Conservation (phyloP, 1,140 invertebrate species). For the Cyclina sinensis region DNA sequence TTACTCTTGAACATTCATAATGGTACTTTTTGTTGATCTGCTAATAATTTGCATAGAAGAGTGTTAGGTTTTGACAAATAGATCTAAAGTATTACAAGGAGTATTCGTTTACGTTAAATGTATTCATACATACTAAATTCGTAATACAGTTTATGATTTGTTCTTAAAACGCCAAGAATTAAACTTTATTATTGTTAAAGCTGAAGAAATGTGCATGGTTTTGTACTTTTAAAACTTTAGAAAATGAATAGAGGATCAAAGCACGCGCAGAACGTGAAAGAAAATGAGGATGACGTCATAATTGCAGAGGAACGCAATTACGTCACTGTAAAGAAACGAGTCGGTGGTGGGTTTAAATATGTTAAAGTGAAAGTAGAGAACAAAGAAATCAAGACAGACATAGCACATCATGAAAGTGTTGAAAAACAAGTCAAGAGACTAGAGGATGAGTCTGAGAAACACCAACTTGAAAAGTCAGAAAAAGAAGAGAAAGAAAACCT, state of each 20-base stretch:
- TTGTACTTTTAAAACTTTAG: background rate
- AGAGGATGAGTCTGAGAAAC: background rate
- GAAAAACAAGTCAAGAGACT: background rate
- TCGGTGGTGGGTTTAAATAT: slow-evolving; percentile 51
- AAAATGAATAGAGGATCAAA: background rate
- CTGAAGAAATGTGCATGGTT: background rate
- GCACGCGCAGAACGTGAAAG: background rate
- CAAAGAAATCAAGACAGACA: background rate
- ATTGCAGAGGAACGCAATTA: background rate
- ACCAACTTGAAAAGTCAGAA: background rate
- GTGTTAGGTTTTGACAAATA: too few relatives aligned
- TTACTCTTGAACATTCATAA: too few relatives aligned
- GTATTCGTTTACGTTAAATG: too few relatives aligned
- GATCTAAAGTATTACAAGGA: too few relatives aligned
- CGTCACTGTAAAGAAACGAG: slow-evolving; percentile 22
- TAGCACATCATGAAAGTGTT: background rate
- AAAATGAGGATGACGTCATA: background rate
- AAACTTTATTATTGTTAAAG: too few relatives aligned
- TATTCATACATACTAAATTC: background rate
- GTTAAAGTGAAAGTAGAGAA: slow-evolving; percentile 1
- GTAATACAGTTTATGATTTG: background rate
- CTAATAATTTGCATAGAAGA: too few relatives aligned
- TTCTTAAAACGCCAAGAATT: background rate
- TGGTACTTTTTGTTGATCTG: too few relatives aligned
- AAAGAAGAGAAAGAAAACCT: background rate